Percentiles rank a stretch among this genome's conserved stretches.
Conservation (phyloP, 2,888 invertebrate genomes). For the Chalcis sispes region DNA sequence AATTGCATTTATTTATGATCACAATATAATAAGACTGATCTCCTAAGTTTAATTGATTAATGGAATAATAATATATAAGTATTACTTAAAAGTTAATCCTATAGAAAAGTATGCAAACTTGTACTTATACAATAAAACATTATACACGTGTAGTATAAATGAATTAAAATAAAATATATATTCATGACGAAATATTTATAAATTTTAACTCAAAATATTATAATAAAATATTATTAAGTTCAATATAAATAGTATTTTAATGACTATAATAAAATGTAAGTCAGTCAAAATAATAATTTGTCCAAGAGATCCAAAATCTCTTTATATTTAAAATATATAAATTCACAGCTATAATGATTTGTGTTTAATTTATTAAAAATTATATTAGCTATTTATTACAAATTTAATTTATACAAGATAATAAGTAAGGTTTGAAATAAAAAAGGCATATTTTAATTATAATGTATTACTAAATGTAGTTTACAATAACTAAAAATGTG, state of each 20-base stretch:
- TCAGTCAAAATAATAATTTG: slow-evolving; percentile 36
- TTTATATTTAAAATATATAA: slow-evolving; percentile 49
- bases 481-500: slow-evolving; percentile 66
- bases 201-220: slow-evolving; percentile 26
- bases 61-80: slow-evolving; percentile 34
- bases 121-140: slow-evolving; percentile 22
- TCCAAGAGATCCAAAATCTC: slow-evolving; percentile 32
- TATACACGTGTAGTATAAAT: too few species aligned
- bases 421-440: slow-evolving; percentile 55
- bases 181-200: slow-evolving; percentile 15
- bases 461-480: slow-evolving; percentile 66
- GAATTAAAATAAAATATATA: slow-evolving; percentile 15
- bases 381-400: slow-evolving; percentile 31
- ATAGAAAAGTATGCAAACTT: slow-evolving; percentile 23
- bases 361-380: slow-evolving; percentile 38
- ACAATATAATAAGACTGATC: slow-evolving; percentile 53
- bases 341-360: slow-evolving; percentile 28
- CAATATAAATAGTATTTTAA: slow-evolving; percentile 37
- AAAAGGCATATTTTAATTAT: slow-evolving; percentile 60
- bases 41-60: slow-evolving; percentile 38
- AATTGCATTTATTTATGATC: slow-evolving; percentile 15
- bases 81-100: slow-evolving; percentile 9
- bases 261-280: slow-evolving; percentile 46
- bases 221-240: slow-evolving; percentile 19
- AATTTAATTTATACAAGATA: slow-evolving; percentile 14